Conservation (phyloP, 2,888 invertebrate species). For the Dolichomitus sp. region DNA sequence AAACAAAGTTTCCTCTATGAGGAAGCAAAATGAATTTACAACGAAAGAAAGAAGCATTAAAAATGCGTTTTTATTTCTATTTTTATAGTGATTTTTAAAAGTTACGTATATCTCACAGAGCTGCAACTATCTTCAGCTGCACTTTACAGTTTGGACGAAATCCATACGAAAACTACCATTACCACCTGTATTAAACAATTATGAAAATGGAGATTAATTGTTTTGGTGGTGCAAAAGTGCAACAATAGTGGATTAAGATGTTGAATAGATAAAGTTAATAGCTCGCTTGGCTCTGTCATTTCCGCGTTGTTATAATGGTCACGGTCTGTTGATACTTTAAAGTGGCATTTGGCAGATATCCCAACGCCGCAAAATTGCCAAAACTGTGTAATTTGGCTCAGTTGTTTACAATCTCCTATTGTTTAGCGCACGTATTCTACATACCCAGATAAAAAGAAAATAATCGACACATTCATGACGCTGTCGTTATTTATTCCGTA, state of each 20-base stretch:
- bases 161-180: not conserved
- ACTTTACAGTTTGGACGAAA: not conserved
- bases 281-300: constrained; percentile 34
- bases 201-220: not conserved
- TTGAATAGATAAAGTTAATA: constrained; percentile 47
- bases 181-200: not conserved
- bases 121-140: not conserved
- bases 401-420: constrained; percentile 22
- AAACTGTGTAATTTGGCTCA: constrained; percentile 35
- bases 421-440: not conserved
- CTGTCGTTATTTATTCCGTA: not conserved
- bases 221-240: not conserved
- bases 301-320: constrained; percentile 54
- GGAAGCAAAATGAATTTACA: no score
- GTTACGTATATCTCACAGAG: not conserved
- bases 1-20: no score
- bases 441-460: constrained; percentile 2
- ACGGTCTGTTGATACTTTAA: constrained; percentile 44
- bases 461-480: not conserved
- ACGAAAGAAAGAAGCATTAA: no score
- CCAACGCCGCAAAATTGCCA: constrained; percentile 54
- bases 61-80: not conserved
- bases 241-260: constrained; percentile 9
- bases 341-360: constrained; percentile 53
- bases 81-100: not conserved